Percentiles rank a stretch among this genome's conserved stretches.
phyloP scores from a whole-genome alignment of 2,113 vertebrate species.

The Hucho hucho region DNA sequence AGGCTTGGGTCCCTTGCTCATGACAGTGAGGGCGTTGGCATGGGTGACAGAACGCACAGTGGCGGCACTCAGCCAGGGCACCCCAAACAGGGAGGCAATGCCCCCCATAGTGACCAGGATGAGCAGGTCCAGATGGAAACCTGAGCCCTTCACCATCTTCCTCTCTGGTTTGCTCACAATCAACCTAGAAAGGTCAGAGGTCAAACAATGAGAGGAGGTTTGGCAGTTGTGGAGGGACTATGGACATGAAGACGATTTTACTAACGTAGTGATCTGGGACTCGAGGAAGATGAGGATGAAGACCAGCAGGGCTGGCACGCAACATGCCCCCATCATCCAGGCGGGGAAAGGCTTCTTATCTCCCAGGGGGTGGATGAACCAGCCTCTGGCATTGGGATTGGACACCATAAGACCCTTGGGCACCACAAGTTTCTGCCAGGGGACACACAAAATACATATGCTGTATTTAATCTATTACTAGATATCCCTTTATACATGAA shows the following conservation, averaged over 20 bases:
- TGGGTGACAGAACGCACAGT: conserved; percentile 94
- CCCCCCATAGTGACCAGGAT: conserved; percentile 92
- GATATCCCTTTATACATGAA: neutral
- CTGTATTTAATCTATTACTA: conserved; percentile 7
- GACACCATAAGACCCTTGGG: conserved; percentile 82
- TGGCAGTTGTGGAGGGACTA: neutral
- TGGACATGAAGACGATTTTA: conserved; percentile 60
- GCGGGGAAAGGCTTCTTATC: conserved; percentile 52
- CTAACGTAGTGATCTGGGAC: conserved; percentile 98
- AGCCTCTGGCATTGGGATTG: conserved; percentile 63
- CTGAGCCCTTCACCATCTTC: conserved; percentile 91
- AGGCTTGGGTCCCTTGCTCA: conserved; percentile 77
- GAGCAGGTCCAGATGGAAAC: conserved; percentile 94
- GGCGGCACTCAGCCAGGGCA: conserved; percentile 95
- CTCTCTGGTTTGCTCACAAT: conserved; percentile 94
- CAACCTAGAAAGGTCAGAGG: conserved; percentile 69
- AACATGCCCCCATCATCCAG: conserved; percentile 88
- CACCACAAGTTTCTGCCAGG: conserved; percentile 91
- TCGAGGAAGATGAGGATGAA: conserved; percentile 99
- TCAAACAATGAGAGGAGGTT: neutral
- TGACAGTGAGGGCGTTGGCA: conserved; percentile 91
- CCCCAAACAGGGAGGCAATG: conserved; percentile 82
- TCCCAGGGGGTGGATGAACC: conserved; percentile 88
- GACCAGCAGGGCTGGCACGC: conserved; percentile 85
- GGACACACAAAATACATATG: conserved; percentile 43